Evolutionary conservation across 2,797 vertebrate genomes (phyloP).

Genomic region (Chelidonichthys spinosus): DNA sequence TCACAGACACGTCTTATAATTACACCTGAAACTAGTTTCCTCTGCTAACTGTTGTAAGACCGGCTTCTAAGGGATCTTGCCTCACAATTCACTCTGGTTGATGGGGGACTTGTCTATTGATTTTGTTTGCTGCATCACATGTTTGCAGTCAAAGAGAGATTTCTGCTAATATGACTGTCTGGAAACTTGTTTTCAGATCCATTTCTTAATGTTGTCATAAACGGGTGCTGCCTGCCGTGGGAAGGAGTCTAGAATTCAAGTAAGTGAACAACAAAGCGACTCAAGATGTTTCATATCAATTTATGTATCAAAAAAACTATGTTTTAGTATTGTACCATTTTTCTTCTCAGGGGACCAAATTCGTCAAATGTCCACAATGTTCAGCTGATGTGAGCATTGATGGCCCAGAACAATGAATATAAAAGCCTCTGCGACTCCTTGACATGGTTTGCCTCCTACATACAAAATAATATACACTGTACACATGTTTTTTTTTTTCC

Average conservation of each 20-base stretch:
- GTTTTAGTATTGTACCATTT: background rate
- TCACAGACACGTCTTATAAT: background rate
- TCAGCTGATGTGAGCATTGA: slow-evolving; percentile 69
- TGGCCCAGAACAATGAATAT: slow-evolving; percentile 79
- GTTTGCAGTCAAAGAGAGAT: background rate
- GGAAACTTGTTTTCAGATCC: slow-evolving; percentile 67
- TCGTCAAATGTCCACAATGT: slow-evolving; percentile 55
- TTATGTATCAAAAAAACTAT: background rate
- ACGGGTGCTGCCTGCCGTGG: slow-evolving; percentile 81
- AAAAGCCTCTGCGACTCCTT: slow-evolving; percentile 81
- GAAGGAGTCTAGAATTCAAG: slow-evolving; percentile 57
- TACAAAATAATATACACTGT: slow-evolving; percentile 58
- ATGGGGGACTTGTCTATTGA: slow-evolving; percentile 22
- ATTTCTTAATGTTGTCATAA: slow-evolving; percentile 87
- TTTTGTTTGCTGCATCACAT: slow-evolving; percentile 18
- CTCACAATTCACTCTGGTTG: slow-evolving; percentile 4
- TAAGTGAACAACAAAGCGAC: slow-evolving; percentile 44
- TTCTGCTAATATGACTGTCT: slow-evolving; percentile 19
- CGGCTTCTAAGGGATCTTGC: background rate
- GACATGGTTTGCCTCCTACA: slow-evolving; percentile 80
- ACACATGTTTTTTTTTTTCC: background rate
- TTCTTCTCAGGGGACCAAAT: slow-evolving; percentile 32
- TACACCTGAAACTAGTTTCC: background rate
- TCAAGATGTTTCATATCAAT: background rate
- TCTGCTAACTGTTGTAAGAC: background rate